Percentiles rank a stretch among this genome's conserved stretches.
Conservation (phyloP, 2,113 vertebrate species). For the Mesocricetus auratus region DNA sequence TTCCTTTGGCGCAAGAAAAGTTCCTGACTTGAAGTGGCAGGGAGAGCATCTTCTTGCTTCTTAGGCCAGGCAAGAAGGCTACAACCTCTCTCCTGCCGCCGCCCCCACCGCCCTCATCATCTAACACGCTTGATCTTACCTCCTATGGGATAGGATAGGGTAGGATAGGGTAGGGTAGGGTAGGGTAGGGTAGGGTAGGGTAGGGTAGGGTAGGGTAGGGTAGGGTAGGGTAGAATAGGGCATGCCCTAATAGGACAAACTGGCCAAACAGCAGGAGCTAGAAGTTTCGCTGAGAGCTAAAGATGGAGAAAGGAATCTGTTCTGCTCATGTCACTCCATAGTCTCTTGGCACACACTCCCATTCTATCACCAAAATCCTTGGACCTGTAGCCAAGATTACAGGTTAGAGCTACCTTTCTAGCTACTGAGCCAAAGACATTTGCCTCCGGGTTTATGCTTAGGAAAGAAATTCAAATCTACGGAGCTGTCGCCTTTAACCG, state of each 20-base stretch:
- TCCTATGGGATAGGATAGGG: background rate
- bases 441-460: background rate
- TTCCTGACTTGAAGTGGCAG: background rate
- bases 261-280: background rate
- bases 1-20: background rate
- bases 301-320: background rate
- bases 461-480: background rate
- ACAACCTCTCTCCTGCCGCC: background rate
- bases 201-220: too few species aligned
- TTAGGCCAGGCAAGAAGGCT: background rate
- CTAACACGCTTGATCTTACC: background rate
- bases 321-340: background rate
- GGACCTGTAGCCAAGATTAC: background rate
- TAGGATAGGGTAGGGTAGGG: background rate
- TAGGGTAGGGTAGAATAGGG: too few species aligned
- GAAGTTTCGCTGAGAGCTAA: background rate
- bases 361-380: background rate
- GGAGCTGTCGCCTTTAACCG: background rate
- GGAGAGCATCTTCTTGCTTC: background rate
- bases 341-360: background rate
- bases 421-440: background rate
- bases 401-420: background rate
- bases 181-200: too few species aligned
- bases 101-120: too few species aligned
- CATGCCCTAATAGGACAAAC: background rate